Conservation (phyloP, 92 coral and sea anemone species). For the Zoanthus sansibaricus region DNA sequence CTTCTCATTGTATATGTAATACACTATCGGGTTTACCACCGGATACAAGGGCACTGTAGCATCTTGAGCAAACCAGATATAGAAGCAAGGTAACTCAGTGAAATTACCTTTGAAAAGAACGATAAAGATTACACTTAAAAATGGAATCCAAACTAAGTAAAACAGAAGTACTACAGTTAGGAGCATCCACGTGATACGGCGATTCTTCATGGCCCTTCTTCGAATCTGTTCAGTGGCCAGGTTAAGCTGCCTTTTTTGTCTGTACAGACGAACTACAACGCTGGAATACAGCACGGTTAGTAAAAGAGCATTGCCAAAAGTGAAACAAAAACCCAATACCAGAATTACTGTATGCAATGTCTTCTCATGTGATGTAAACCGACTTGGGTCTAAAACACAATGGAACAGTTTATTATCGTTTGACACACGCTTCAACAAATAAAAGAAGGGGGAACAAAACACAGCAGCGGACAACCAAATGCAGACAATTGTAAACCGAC, state of each 20-base stretch:
- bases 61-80: background rate
- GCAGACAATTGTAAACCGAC: too few species aligned
- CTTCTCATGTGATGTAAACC: background rate
- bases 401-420: background rate
- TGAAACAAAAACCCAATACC: background rate
- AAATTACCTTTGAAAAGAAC: background rate
- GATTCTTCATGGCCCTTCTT: too few species aligned
- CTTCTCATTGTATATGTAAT: too few species aligned
- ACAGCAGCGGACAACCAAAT: too few species aligned
- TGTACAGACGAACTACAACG: too few species aligned
- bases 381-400: background rate
- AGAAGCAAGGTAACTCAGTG: background rate
- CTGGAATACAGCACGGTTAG: background rate
- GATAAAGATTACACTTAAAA: background rate
- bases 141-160: constrained; percentile 1
- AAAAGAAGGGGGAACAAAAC: background rate
- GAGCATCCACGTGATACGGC: too few species aligned
- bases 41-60: background rate
- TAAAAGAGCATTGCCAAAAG: background rate
- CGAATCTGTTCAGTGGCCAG: too few species aligned
- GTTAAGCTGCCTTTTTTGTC: too few species aligned
- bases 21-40: too few species aligned
- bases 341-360: background rate
- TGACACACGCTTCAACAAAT: background rate
- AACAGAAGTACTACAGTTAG: too few species aligned